Evolutionary conservation across 2,888 invertebrate genomes (phyloP).

Genomic region (Drosophila limbata): DNA sequence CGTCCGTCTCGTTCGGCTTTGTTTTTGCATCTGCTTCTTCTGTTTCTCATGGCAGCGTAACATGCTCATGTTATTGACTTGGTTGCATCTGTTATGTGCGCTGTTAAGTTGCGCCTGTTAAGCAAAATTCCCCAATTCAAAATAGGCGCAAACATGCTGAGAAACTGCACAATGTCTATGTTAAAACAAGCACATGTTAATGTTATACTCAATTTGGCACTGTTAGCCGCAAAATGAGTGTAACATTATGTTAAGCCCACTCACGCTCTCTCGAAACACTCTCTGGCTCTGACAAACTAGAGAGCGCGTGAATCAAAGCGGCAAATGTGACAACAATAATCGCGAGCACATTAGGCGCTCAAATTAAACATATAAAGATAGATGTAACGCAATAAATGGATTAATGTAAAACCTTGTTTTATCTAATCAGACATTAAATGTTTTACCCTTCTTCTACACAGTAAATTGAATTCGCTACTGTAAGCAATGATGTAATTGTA

Average conservation of each 20-base stretch:
- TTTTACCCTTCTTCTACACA: not conserved
- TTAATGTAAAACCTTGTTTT: conserved; percentile 11
- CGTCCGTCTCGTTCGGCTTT: conserved; percentile 58
- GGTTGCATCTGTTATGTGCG: conserved; percentile 27
- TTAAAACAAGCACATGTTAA: conserved; percentile 34
- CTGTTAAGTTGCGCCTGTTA: conserved; percentile 36
- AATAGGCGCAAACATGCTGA: conserved; percentile 14
- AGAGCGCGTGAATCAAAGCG: conserved; percentile 12
- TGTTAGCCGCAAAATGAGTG: conserved; percentile 27
- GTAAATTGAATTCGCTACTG: not conserved
- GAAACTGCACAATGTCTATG: conserved; percentile 5
- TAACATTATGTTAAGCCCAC: conserved; percentile 25
- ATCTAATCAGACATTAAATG: conserved; percentile 13
- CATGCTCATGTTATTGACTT: conserved; percentile 36
- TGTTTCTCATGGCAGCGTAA: conserved; percentile 31
- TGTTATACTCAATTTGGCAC: conserved; percentile 45
- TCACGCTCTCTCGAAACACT: conserved; percentile 11
- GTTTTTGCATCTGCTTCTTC: conserved; percentile 54
- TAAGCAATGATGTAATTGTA: conserved; percentile 1
- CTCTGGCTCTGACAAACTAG: not conserved
- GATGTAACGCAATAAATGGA: conserved; percentile 8
- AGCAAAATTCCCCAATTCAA: too few species aligned
- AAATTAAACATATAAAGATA: conserved; percentile 9
- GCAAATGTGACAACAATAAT: conserved; percentile 25
- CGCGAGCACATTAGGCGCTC: conserved; percentile 2